These are phyloP conservation scores for Villa cingulata DNA, from an alignment of 2,888 invertebrate species.

Conservation along the genomic window DNA sequence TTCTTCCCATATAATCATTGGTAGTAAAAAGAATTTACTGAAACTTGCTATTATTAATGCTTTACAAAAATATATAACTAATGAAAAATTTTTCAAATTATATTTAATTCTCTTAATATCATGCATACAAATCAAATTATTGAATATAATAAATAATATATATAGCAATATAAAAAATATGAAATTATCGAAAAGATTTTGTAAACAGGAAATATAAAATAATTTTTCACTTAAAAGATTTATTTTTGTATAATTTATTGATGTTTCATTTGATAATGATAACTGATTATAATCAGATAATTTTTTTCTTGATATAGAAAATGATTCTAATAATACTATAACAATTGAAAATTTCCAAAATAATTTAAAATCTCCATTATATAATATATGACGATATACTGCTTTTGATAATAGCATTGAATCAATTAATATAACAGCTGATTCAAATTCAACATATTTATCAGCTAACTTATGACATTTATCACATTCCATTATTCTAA, in stretches of 20 bases:
- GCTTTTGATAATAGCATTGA: slow-evolving; percentile 63
- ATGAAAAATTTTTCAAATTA: background rate
- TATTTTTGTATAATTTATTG: slow-evolving; percentile 23
- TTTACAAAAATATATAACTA: slow-evolving; percentile 35
- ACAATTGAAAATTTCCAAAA: slow-evolving; percentile 71
- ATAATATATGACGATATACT: slow-evolving; percentile 74
- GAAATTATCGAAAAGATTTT: slow-evolving; percentile 37
- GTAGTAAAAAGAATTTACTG: slow-evolving; percentile 45
- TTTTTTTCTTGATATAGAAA: slow-evolving; percentile 47
- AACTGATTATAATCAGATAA: slow-evolving; percentile 18
- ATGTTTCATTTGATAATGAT: too few relatives aligned
- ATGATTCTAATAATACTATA: slow-evolving; percentile 66
- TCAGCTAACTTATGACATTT: slow-evolving; percentile 65
- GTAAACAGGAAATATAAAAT: slow-evolving; percentile 43
- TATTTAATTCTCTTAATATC: background rate
- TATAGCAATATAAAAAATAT: slow-evolving; percentile 11
- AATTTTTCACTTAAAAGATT: slow-evolving; percentile 40
- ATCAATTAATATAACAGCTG: slow-evolving; percentile 76
- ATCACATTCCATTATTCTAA: slow-evolving; percentile 61
- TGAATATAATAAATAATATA: slow-evolving; percentile 2
- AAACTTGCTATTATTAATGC: slow-evolving; percentile 47
- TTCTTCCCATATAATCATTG: slow-evolving; percentile 47
- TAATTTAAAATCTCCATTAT: slow-evolving; percentile 67
- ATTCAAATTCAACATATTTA: slow-evolving; percentile 84
- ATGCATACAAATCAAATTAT: background rate